Conservation (phyloP, 1,140 invertebrate genomes). For the Nixonia krombeini region DNA sequence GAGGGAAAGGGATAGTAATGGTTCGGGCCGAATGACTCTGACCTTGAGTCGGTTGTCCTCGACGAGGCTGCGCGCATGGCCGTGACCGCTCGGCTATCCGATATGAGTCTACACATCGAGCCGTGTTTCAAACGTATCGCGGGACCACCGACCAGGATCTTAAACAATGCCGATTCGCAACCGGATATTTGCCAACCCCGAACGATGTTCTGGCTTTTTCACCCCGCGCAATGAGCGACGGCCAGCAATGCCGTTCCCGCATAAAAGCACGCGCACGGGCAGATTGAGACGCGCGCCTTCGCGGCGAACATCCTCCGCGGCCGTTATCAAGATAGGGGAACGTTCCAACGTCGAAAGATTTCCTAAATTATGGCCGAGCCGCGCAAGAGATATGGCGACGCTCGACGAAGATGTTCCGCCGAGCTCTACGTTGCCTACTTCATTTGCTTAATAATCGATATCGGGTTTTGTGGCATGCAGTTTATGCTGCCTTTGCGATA, state of each 20-base stretch:
- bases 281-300: neutral
- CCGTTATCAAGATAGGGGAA: neutral
- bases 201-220: neutral
- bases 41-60: constrained; percentile 27
- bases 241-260: neutral
- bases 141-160: constrained; percentile 21
- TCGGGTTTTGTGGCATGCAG: no score
- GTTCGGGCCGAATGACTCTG: constrained; percentile 7
- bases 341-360: no score
- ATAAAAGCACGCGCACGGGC: neutral
- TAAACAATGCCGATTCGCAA: constrained; percentile 7
- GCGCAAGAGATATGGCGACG: no score
- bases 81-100: constrained; percentile 28
- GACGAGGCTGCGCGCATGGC: constrained; percentile 21
- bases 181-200: neutral
- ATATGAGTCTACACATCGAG: constrained; percentile 9
- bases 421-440: no score
- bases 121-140: constrained; percentile 4
- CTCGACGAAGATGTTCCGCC: no score
- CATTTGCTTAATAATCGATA: no score
- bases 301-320: neutral
- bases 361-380: no score
- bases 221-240: neutral
- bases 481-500: no score
- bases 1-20: no score